Percentiles rank a stretch among this genome's conserved stretches.
Evolutionary conservation across 1,140 invertebrate genomes (phyloP).

Genomic region (Pachyrhynchus sulphureomaculatus): DNA sequence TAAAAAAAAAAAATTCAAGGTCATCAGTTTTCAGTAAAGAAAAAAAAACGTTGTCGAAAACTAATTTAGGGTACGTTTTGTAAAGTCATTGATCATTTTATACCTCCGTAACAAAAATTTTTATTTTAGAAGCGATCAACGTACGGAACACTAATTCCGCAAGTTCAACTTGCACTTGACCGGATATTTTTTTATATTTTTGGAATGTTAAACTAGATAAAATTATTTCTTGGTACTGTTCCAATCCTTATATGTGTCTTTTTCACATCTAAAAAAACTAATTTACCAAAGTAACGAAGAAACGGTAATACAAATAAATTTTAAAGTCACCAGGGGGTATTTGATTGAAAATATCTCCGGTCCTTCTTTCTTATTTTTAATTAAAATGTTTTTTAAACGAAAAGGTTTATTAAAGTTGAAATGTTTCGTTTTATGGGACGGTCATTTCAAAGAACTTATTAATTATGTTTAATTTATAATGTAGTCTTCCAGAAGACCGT

Average conservation of each 20-base stretch:
- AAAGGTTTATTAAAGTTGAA: slow-evolving; percentile 28
- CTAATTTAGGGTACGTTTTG: too few relatives aligned
- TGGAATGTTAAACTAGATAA: too few relatives aligned
- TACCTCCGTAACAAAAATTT: too few relatives aligned
- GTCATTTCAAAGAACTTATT: slow-evolving; percentile 24
- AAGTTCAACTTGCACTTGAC: too few relatives aligned
- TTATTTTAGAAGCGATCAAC: too few relatives aligned
- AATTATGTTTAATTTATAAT: slow-evolving; percentile 26
- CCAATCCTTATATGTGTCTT: background rate
- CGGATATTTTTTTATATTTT: too few relatives aligned
- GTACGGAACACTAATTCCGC: too few relatives aligned
- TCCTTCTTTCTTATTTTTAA: slow-evolving; percentile 6
- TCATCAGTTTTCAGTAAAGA: too few relatives aligned
- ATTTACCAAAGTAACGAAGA: slow-evolving; percentile 23
- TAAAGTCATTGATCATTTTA: too few relatives aligned
- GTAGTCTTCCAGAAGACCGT: background rate
- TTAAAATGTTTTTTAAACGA: slow-evolving; percentile 26
- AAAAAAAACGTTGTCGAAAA: too few relatives aligned
- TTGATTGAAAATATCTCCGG: slow-evolving; percentile 17
- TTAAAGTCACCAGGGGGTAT: slow-evolving; percentile 27
- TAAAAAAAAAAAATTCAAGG: too few relatives aligned
- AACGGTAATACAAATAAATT: slow-evolving; percentile 23
- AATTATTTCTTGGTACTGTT: background rate
- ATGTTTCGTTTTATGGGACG: slow-evolving; percentile 19
- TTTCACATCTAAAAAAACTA: slow-evolving; percentile 14